These are phyloP conservation scores for Barbus barbus DNA, from an alignment of 2,113 vertebrate genomes.

Conservation along the genomic window DNA sequence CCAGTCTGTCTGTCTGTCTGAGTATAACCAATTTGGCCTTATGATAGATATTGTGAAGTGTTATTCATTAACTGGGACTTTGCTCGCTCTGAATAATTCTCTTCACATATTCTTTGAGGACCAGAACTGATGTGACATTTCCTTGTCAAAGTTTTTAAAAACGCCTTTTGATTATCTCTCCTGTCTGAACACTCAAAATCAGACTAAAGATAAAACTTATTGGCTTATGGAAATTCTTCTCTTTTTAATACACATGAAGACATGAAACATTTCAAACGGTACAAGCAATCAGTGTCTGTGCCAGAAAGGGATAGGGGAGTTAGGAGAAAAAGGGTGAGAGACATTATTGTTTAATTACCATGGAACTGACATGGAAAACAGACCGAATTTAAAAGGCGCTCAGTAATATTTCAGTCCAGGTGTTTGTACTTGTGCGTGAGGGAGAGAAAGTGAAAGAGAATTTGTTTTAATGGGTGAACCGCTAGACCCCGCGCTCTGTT, in stretches of 20 bases:
- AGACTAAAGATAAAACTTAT: not conserved
- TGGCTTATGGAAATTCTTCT: not conserved
- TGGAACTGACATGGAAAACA: not conserved
- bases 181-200: not conserved
- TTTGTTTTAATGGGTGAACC: constrained; percentile 29
- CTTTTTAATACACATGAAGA: not conserved
- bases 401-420: not conserved
- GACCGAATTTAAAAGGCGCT: not conserved
- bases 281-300: not conserved
- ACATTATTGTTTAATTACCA: not conserved
- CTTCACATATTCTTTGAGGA: not conserved
- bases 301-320: not conserved
- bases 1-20: not conserved
- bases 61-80: constrained; percentile 17
- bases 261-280: not conserved
- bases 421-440: constrained; percentile 20
- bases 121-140: not conserved
- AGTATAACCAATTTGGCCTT: not conserved
- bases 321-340: not conserved
- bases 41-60: not conserved
- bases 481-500: constrained; percentile 1
- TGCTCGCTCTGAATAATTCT: not conserved
- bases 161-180: not conserved
- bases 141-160: constrained; percentile 17
- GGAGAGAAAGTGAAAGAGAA: not conserved